Percentiles rank a stretch among this genome's conserved stretches.
Evolutionary conservation across 2,888 invertebrate genomes (phyloP).

Genomic region (Nephrotoma appendiculata): DNA sequence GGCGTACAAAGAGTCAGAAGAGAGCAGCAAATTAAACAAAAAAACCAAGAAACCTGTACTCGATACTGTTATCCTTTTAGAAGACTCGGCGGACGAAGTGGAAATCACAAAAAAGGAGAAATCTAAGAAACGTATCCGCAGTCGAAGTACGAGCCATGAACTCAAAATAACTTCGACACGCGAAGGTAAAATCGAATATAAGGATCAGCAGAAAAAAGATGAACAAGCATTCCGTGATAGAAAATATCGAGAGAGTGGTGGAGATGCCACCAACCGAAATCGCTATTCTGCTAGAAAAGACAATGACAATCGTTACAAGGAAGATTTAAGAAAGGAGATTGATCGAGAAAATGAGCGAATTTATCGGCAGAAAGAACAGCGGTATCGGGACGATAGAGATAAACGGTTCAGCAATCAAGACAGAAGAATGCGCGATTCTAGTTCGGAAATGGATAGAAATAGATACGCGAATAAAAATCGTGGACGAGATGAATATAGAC

Average conservation of each 20-base stretch:
- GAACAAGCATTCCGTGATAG: conserved; percentile 6
- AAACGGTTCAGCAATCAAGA: conserved; percentile 10
- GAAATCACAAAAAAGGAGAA: conserved; percentile 26
- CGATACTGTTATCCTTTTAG: conserved; percentile 43
- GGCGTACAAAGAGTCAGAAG: conserved; percentile 58
- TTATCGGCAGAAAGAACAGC: conserved; percentile 26
- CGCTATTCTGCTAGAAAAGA: conserved; percentile 29
- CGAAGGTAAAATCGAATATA: neutral
- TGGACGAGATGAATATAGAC: conserved; percentile 23
- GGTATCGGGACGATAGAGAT: conserved; percentile 19
- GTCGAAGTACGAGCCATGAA: conserved; percentile 25
- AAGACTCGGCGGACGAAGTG: conserved; percentile 47
- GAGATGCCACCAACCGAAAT: conserved; percentile 10
- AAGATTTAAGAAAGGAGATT: conserved; percentile 32
- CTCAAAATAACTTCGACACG: conserved; percentile 15
- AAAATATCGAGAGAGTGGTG: conserved; percentile 13
- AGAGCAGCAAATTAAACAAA: conserved; percentile 32
- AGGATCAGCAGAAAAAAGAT: conserved; percentile 19
- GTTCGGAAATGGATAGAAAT: conserved; percentile 14
- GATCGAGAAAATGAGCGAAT: conserved; percentile 33
- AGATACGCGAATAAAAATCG: conserved; percentile 18
- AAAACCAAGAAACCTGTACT: conserved; percentile 15
- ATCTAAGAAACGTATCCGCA: conserved; percentile 23
- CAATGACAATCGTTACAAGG: conserved; percentile 28
- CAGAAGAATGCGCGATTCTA: conserved; percentile 5